Conservation (phyloP, 2,888 invertebrate genomes). For the Tenodera sinensis region DNA sequence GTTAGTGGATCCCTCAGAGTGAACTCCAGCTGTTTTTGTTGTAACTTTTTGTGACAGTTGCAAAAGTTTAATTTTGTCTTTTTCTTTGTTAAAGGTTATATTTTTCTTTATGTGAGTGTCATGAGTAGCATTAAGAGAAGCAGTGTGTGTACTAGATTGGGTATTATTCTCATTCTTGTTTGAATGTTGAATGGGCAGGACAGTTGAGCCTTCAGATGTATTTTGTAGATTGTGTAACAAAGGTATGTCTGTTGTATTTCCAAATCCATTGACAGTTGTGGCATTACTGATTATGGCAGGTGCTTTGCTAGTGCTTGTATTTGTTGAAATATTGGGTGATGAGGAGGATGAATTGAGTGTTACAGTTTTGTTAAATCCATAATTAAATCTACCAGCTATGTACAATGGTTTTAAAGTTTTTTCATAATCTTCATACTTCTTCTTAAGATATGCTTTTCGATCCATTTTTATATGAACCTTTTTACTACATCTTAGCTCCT, state of each 20-base stretch:
- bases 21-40: not conserved
- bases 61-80: not conserved
- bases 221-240: not conserved
- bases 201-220: not conserved
- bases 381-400: not conserved
- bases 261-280: not conserved
- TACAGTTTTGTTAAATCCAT: not conserved
- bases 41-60: not conserved
- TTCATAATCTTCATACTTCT: constrained; percentile 27
- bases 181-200: not conserved
- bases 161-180: too few relatives aligned
- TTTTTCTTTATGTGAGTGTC: not conserved
- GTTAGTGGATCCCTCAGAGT: not conserved
- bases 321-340: not conserved
- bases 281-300: not conserved
- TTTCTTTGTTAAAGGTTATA: not conserved
- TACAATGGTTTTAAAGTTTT: constrained; percentile 14
- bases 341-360: not conserved
- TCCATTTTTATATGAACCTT: constrained; percentile 6
- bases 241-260: not conserved
- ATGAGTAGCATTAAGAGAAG: not conserved
- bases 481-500: constrained; percentile 42
- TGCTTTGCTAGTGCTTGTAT: not conserved
- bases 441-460: constrained; percentile 15
- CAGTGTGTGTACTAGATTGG: not conserved